Base-by-base conservation (phyloP, 1,140 invertebrate genomes). In the Eriocheir sinensis region DNA sequence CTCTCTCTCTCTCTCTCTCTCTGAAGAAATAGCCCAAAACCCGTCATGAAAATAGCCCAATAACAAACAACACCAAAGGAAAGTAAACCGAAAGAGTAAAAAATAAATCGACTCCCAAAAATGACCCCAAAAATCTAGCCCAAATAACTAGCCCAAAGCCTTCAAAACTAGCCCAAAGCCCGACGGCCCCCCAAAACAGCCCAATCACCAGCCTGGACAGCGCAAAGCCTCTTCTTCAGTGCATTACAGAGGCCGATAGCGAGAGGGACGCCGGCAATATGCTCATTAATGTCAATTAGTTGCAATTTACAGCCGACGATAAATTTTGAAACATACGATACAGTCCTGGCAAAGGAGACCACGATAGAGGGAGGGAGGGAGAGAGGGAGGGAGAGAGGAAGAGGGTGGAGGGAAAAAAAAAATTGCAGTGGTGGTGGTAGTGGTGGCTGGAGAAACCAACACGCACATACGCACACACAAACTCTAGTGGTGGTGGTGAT, bases 201-300 rank as follows among this genome's bases (percentile, higher is more conserved):
- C n/a, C n/a, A n/a, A n/a, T n/a, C n/a, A n/a, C n/a, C n/a, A n/a
- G n/a, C n/a, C n/a, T n/a, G n/a, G n/a, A n/a, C n/a, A n/a, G n/a
- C n/a, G n/a, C n/a, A n/a, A n/a, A n/a, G n/a, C n/a, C n/a, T n/a
- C n/a, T n/a, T n/a, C 60, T 72, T 72, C 60, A 72, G n/a, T 72
- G 60, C 60, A 72, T 72, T 72, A 72, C 60, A 72, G 60, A n/a
- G n/a, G 21, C 27, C 60, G 60, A 72, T 72, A 72, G 60, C 60
- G 60, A 72, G 60, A 72, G 60, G 21, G n/a, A 72, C 60, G 4
- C 60, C 1, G 60, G 60, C 60, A n/a, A 72, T 72, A 72, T 72
- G 60, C 60, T 72, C 60, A 72, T 72, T 72, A 72, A 72, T 72
- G 60, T 72, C 60, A 72, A 72, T 72, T 72, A 72, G 60, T 72